Percentiles rank a stretch among this genome's conserved stretches.
Conservation (phyloP, 2,113 vertebrate species). For the Hydrolagus affinis region DNA sequence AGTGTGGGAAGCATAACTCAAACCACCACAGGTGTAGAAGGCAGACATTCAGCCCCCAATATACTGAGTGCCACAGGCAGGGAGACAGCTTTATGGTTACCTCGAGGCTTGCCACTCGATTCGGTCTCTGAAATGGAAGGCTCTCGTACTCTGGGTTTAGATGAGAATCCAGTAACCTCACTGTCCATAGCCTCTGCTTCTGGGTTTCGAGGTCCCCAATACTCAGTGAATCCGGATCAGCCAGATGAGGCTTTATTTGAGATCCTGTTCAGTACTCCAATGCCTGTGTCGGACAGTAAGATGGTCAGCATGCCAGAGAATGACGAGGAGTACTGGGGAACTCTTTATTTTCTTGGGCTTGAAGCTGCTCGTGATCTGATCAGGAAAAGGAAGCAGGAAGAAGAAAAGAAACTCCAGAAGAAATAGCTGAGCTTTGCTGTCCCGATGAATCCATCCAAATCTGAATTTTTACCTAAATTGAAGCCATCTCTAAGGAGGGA, state of each 20-base stretch:
- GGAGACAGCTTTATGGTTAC: too few relatives aligned
- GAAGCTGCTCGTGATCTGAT: conserved; percentile 21
- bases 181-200: not conserved
- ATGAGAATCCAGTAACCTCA: not conserved
- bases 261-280: conserved; percentile 2
- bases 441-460: not conserved
- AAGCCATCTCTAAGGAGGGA: not conserved
- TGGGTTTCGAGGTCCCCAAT: not conserved
- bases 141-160: too few relatives aligned
- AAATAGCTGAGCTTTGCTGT: not conserved
- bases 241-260: not conserved
- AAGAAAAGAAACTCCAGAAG: conserved; percentile 8
- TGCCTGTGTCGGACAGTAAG: not conserved
- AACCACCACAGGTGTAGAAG: not conserved
- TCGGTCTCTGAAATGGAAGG: too few relatives aligned
- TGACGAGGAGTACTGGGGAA: conserved; percentile 22
- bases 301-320: conserved; percentile 2
- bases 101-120: too few relatives aligned
- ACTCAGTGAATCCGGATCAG: not conserved
- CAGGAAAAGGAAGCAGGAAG: conserved; percentile 17
- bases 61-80: too few relatives aligned
- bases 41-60: not conserved
- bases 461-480: not conserved
- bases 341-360: not conserved
- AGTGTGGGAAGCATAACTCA: not conserved